Percentiles rank a stretch among this genome's conserved stretches.
These are phyloP conservation scores for Parascotia fuliginaria DNA, from an alignment of 2,888 invertebrate species.

Conservation along the genomic window DNA sequence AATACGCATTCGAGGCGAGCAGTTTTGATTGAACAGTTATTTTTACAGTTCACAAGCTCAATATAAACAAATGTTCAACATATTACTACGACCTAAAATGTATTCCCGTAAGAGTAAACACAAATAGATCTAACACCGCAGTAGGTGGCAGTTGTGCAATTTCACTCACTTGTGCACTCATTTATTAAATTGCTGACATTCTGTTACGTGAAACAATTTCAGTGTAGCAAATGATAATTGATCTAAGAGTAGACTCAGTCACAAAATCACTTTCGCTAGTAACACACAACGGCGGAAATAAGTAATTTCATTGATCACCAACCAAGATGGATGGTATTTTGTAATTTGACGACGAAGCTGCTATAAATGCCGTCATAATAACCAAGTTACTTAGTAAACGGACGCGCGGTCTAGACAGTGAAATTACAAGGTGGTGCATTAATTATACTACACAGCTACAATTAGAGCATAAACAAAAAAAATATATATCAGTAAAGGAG, in stretches of 20 bases:
- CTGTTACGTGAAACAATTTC: constrained; percentile 13
- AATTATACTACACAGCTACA: constrained; percentile 62
- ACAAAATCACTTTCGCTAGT: constrained; percentile 72
- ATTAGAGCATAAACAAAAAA: constrained; percentile 60
- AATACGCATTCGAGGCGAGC: neutral
- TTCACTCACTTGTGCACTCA: constrained; percentile 6
- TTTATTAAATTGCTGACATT: constrained; percentile 14
- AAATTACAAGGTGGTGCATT: constrained; percentile 65
- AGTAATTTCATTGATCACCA: constrained; percentile 65
- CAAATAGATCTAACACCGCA: constrained; percentile 4
- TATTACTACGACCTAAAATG: constrained; percentile 3
- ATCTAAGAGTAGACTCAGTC: constrained; percentile 50
- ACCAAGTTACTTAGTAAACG: constrained; percentile 48
- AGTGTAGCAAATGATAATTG: constrained; percentile 31
- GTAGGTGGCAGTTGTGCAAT: constrained; percentile 2
- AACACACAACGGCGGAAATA: constrained; percentile 62
- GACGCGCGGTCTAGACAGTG: constrained; percentile 64
- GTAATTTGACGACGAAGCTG: constrained; percentile 51
- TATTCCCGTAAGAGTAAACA: constrained; percentile 2
- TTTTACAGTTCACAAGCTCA: neutral
- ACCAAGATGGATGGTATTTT: constrained; percentile 57
- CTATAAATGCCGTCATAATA: constrained; percentile 48
- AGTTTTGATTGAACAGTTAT: neutral
- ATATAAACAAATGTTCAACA: constrained; percentile 1
- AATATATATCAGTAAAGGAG: constrained; percentile 28